Evolutionary conservation across 2,888 invertebrate genomes (phyloP).

Genomic region (Diarsia brunnea): DNA sequence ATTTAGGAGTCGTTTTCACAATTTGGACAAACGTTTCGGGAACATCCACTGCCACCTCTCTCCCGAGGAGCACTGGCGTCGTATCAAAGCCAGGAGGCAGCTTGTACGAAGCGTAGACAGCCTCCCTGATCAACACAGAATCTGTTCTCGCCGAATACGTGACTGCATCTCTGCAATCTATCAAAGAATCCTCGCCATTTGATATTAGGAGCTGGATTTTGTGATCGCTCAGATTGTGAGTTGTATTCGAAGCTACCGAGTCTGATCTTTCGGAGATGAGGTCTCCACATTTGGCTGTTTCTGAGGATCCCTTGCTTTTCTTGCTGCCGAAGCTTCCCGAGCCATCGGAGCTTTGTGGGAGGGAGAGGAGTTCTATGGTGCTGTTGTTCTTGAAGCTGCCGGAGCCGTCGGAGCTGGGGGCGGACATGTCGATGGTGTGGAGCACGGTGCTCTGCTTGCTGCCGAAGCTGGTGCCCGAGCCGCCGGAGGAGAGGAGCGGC

Average conservation of each 20-base stretch:
- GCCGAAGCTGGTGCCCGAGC: slow-evolving; percentile 86
- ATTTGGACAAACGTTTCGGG: slow-evolving; percentile 96
- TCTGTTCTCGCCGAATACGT: slow-evolving; percentile 89
- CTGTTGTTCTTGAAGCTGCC: slow-evolving; percentile 86
- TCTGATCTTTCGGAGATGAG: slow-evolving; percentile 80
- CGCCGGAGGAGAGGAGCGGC: slow-evolving; percentile 86
- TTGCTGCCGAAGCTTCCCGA: slow-evolving; percentile 87
- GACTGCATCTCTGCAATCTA: slow-evolving; percentile 87
- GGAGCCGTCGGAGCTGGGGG: slow-evolving; percentile 84
- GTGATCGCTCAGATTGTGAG: slow-evolving; percentile 83
- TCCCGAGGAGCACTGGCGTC: slow-evolving; percentile 86
- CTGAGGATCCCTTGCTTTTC: slow-evolving; percentile 85
- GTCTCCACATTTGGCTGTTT: slow-evolving; percentile 87
- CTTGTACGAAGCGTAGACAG: slow-evolving; percentile 87
- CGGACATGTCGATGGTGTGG: slow-evolving; percentile 82
- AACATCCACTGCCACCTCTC: slow-evolving; percentile 96
- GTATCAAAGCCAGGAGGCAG: slow-evolving; percentile 88
- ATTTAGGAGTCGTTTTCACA: slow-evolving; percentile 94
- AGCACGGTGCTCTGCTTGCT: slow-evolving; percentile 87
- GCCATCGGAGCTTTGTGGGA: slow-evolving; percentile 86
- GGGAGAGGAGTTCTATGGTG: slow-evolving; percentile 83
- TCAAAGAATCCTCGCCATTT: slow-evolving; percentile 86
- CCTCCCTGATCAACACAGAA: slow-evolving; percentile 87
- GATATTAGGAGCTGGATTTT: slow-evolving; percentile 87
- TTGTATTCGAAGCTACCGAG: slow-evolving; percentile 81